Conservation (phyloP, 2,797 vertebrate species). For the Atherinosoma microstoma region DNA sequence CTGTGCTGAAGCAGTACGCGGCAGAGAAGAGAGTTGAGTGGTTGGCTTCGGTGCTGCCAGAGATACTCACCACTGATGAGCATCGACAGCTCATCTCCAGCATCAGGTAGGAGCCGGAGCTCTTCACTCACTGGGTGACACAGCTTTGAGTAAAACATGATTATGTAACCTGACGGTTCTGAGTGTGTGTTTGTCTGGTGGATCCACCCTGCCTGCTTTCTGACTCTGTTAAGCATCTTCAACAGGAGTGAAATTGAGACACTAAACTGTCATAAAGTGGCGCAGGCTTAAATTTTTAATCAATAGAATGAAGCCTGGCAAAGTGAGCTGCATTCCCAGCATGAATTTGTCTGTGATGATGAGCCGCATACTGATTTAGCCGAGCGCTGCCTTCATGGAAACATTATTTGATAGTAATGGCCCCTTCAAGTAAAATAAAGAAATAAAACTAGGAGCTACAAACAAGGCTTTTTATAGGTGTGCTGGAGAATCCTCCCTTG, state of each 20-base stretch:
- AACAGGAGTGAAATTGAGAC: slow-evolving; percentile 24
- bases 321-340: slow-evolving; percentile 27
- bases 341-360: slow-evolving; percentile 47
- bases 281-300: neutral
- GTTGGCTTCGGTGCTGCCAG: slow-evolving; percentile 88
- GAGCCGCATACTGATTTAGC: slow-evolving; percentile 45
- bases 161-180: neutral
- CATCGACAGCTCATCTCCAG: slow-evolving; percentile 89
- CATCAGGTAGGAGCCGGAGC: slow-evolving; percentile 88
- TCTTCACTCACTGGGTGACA: slow-evolving; percentile 6
- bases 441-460: slow-evolving; percentile 13
- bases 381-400: slow-evolving; percentile 10
- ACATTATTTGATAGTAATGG: neutral
- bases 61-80: slow-evolving; percentile 87
- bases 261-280: slow-evolving; percentile 10
- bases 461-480: slow-evolving; percentile 7
- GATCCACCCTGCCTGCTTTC: neutral
- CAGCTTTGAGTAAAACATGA: neutral
- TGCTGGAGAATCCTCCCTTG: slow-evolving; percentile 4
- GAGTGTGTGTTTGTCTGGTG: neutral
- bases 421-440: neutral
- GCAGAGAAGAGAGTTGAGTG: slow-evolving; percentile 91
- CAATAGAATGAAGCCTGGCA: slow-evolving; percentile 49
- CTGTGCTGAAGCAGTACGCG: slow-evolving; percentile 91
- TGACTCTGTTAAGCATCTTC: slow-evolving; percentile 20